Conservation (phyloP, 2,888 invertebrate species). For the Branchinecta sandiegonensis region DNA sequence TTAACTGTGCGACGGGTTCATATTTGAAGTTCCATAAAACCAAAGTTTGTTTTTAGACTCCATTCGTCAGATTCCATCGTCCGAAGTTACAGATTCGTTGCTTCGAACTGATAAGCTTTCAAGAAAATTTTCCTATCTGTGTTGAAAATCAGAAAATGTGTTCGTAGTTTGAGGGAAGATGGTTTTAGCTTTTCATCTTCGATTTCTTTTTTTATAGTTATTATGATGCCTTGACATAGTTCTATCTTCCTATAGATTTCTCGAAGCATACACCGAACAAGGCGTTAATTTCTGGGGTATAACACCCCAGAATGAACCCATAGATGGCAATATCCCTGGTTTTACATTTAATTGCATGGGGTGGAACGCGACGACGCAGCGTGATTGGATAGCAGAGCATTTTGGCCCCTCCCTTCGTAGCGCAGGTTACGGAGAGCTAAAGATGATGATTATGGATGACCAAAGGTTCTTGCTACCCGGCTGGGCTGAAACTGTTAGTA, state of each 20-base stretch:
- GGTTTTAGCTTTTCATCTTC: no score
- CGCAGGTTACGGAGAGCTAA: constrained; percentile 31
- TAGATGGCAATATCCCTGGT: constrained; percentile 45
- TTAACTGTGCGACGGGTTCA: no score
- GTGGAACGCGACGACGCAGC: constrained; percentile 32
- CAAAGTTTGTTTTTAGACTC: no score
- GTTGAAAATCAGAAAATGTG: no score
- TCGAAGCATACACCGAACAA: constrained; percentile 56
- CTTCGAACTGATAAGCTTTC: no score
- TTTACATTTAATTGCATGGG: constrained; percentile 34
- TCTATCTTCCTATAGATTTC: constrained; percentile 42
- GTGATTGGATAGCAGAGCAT: constrained; percentile 33
- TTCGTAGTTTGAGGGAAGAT: no score
- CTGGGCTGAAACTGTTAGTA: constrained; percentile 28
- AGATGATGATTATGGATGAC: constrained; percentile 34
- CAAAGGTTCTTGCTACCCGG: constrained; percentile 28
- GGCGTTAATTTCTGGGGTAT: constrained; percentile 62
- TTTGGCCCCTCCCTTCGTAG: constrained; percentile 31
- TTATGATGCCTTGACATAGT: neutral
- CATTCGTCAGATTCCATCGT: no score
- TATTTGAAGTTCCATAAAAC: no score
- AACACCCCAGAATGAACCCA: constrained; percentile 75
- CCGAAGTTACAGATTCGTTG: no score
- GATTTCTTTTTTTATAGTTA: no score
- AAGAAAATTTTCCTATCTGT: no score